Conservation (phyloP, 2,888 invertebrate genomes). For the Nephrotoma guestfalica region DNA sequence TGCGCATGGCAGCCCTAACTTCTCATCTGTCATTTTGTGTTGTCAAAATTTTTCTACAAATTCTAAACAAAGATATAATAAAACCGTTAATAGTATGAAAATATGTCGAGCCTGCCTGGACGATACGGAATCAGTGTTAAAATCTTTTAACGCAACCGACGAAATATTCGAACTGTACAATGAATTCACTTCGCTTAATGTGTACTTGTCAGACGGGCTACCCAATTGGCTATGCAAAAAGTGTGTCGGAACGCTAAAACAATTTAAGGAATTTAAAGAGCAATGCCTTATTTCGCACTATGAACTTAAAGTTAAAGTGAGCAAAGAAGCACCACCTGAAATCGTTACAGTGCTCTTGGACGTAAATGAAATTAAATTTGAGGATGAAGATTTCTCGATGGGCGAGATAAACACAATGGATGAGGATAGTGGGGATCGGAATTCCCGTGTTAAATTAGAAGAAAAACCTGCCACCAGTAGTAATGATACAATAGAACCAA, state of each 20-base stretch:
- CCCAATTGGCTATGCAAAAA: neutral
- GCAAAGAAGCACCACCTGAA: neutral
- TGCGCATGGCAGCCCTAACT: neutral
- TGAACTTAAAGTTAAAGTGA: neutral
- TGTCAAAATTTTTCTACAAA: neutral
- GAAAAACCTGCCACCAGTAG: neutral
- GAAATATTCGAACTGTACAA: neutral
- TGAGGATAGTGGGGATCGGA: neutral
- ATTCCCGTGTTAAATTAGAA: neutral
- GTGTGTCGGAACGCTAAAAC: neutral
- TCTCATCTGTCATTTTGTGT: neutral
- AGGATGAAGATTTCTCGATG: neutral
- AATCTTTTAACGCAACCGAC: neutral
- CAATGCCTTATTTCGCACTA: neutral
- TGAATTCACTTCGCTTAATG: neutral
- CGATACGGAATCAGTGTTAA: neutral
- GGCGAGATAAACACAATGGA: neutral
- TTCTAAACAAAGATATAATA: neutral
- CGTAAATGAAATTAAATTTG: neutral
- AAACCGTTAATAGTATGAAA: neutral
- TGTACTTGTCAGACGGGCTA: neutral
- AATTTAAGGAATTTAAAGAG: neutral
- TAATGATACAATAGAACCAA: neutral
- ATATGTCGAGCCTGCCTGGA: neutral
- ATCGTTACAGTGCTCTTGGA: neutral